Base-by-base conservation (phyloP, 2,113 vertebrate species). In the Apistogramma diplotaenia region DNA sequence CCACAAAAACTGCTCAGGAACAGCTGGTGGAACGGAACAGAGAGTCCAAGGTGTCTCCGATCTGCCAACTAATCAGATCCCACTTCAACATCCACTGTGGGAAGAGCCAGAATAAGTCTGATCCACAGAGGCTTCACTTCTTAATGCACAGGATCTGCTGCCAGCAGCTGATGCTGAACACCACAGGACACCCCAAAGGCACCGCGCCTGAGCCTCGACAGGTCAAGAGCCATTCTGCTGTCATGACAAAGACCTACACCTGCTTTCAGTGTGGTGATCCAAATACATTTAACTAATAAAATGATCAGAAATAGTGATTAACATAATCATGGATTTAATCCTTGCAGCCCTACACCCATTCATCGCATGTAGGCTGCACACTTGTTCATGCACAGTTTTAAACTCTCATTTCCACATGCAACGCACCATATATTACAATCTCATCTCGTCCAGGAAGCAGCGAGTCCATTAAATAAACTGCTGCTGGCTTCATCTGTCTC, bases 401-500 rank as follows among this genome's bases (percentile, higher is more conserved):
- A 49, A 35, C 12, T 19, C 23, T 51, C 74, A 57, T 70, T 49
- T 51, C 65, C 29, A 46, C 15, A 33, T 55, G 31, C 10, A 51
- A 51, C 6, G 19, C 29, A 37, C 51, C 23, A 37, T 54, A 54
- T 2, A 13, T 25, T 16, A 33, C 15, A 10, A 8, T 54, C 57
- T 0, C 61, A 1, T 89, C 84, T 88, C 9, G 40, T 35, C 21
- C 27, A 37, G 9, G 25, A 21, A 54, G 85, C 85, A 53, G 54
- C 4, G 18, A 13, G 16, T 73, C 61, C 73, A 56, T 53, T 76
- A 11, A 79, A 72, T 77, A 33, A 87, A 46, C 74, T 27, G 79
- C 73, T 71, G 81, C 40, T 16, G 78, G 43, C 57, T 40, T 82
- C 40, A 76, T 78, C 74, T 49, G 77, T n/a, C 60, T 81, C 78